These are phyloP conservation scores for Salminus brasiliensis DNA, from an alignment of 2,113 vertebrate genomes.

Conservation along the genomic window DNA sequence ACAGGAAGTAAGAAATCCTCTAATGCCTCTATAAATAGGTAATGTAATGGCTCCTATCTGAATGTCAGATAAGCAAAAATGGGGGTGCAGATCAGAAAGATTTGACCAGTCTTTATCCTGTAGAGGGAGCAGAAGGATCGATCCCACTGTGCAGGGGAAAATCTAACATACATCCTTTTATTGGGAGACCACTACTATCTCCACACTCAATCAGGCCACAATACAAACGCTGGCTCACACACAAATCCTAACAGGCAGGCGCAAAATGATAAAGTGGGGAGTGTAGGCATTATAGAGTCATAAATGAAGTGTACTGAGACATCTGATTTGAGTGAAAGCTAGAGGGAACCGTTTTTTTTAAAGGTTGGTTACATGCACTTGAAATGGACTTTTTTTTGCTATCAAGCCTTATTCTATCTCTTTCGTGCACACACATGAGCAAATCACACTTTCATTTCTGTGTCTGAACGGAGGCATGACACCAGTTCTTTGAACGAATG, in stretches of 20 bases:
- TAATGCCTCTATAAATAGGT: constrained; percentile 5
- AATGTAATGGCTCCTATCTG: constrained; percentile 26
- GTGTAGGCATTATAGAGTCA: not conserved
- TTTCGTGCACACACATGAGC: not conserved
- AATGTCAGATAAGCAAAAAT: constrained; percentile 21
- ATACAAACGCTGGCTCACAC: not conserved
- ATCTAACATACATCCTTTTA: constrained; percentile 10
- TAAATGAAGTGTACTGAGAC: not conserved
- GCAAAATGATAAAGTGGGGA: not conserved
- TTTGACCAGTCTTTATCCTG: not conserved
- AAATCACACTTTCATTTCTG: not conserved
- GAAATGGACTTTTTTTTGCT: not conserved
- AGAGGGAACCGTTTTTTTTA: not conserved
- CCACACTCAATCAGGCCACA: not conserved
- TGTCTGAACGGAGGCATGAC: constrained; percentile 19
- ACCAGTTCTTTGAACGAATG: constrained; percentile 61
- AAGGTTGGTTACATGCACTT: not conserved
- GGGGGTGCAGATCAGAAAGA: not conserved
- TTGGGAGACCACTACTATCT: constrained; percentile 20
- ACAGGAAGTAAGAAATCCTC: constrained; percentile 5
- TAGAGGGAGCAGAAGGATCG: not conserved
- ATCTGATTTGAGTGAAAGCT: not conserved
- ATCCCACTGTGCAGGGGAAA: not conserved
- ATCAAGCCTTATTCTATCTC: not conserved
- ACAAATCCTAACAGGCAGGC: not conserved